Evolutionary conservation across 2,888 invertebrate genomes (phyloP).

Genomic region (Petrolisthes manimaculis): DNA sequence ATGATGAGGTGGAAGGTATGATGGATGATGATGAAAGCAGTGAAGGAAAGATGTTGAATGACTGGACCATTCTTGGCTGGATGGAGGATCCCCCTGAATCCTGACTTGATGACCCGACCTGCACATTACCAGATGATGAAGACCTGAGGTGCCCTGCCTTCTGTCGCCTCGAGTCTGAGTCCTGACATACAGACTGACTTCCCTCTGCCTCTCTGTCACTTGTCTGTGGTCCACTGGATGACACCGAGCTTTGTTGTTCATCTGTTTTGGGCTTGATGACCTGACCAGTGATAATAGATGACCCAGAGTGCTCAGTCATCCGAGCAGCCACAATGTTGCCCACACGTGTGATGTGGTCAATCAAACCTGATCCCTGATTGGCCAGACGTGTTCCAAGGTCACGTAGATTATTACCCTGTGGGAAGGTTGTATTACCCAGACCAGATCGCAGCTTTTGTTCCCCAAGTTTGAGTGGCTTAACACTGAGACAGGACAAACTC

Average conservation of each 20-base stretch:
- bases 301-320: conserved; percentile 43
- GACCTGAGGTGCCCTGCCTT: conserved; percentile 35
- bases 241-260: not conserved
- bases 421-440: not conserved
- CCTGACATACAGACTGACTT: too few relatives aligned
- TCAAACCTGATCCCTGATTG: conserved; percentile 19
- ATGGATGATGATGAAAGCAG: conserved; percentile 24
- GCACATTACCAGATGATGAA: conserved; percentile 33
- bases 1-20: not conserved
- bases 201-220: not conserved
- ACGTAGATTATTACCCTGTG: conserved; percentile 31
- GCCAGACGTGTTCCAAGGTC: conserved; percentile 38
- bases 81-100: not conserved
- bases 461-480: conserved; percentile 19
- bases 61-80: conserved; percentile 41
- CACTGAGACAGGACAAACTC: conserved; percentile 40
- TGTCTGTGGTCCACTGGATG: not conserved
- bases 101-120: not conserved
- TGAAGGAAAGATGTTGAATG: conserved; percentile 31
- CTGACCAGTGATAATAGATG: conserved; percentile 34
- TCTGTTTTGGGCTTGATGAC: not conserved
- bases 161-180: not conserved
- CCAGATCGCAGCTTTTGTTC: not conserved
- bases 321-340: conserved; percentile 44
- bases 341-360: conserved; percentile 50